Evolutionary conservation across 2,888 invertebrate species (phyloP).

Genomic region (Parasteatoda lunata): DNA sequence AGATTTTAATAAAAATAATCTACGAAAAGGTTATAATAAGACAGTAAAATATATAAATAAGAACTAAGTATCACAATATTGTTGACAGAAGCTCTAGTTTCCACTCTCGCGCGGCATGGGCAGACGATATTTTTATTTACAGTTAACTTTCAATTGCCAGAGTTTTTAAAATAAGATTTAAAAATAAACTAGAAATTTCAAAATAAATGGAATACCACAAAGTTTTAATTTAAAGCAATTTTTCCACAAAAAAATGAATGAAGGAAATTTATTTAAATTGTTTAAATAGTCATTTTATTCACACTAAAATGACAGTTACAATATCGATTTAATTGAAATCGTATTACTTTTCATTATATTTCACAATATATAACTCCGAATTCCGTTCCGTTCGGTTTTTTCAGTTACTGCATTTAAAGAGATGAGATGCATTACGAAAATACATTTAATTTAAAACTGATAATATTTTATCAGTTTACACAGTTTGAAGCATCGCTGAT

Average conservation of each 20-base stretch:
- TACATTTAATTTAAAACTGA: no score
- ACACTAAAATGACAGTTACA: no score
- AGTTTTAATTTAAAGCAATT: background rate
- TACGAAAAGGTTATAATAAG: background rate
- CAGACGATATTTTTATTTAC: background rate
- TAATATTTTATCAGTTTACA: no score
- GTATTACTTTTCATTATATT: no score
- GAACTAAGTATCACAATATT: background rate
- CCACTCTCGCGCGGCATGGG: background rate
- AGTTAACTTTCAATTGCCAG: background rate
- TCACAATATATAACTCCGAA: no score
- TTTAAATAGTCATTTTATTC: no score
- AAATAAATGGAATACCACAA: background rate
- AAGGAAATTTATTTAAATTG: no score
- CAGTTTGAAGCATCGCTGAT: no score
- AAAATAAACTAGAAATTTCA: background rate
- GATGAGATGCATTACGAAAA: no score
- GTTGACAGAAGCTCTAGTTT: background rate
- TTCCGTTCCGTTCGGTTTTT: no score
- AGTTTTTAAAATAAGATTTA: background rate
- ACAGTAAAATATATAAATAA: background rate
- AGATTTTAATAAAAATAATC: background rate
- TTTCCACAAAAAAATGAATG: background rate
- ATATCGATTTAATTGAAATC: no score
- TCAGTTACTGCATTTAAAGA: no score